Percentiles rank a stretch among this genome's conserved stretches.
Evolutionary conservation across 2,113 vertebrate genomes (phyloP).

Genomic region (Erinaceus europaeus): DNA sequence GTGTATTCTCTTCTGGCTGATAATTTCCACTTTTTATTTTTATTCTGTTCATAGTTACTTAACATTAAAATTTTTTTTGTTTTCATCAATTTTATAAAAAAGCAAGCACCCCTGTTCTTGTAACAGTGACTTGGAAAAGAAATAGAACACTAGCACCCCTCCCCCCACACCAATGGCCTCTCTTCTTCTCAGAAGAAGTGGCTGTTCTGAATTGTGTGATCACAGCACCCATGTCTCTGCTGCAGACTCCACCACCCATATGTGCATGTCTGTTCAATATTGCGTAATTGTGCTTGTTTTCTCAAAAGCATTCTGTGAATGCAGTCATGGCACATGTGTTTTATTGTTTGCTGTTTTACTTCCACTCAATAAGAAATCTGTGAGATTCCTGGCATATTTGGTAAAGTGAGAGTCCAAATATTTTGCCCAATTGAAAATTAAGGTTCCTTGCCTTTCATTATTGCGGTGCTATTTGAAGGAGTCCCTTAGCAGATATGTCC

Average conservation of each 20-base stretch:
- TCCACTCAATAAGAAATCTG: background rate
- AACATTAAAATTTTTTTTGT: conserved; percentile 7
- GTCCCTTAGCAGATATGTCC: background rate
- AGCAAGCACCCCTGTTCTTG: conserved; percentile 13
- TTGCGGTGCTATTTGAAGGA: background rate
- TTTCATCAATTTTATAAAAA: conserved; percentile 46
- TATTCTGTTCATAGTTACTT: background rate
- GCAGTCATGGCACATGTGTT: background rate
- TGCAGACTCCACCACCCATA: background rate
- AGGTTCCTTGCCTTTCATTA: background rate
- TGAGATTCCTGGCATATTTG: conserved; percentile 6
- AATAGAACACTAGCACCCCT: background rate
- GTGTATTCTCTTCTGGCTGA: conserved; percentile 3
- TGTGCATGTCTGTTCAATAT: background rate
- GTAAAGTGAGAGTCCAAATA: background rate
- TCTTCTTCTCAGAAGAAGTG: background rate
- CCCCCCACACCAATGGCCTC: background rate
- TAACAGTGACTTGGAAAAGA: background rate
- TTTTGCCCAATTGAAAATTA: background rate
- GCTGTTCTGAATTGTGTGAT: background rate
- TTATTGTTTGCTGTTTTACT: background rate
- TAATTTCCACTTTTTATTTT: conserved; percentile 30
- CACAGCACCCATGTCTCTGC: background rate
- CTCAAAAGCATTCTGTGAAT: background rate
- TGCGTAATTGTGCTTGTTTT: background rate